Percentiles rank a stretch among this genome's conserved stretches.
Evolutionary conservation across 2,113 vertebrate species (phyloP).

Genomic region (Misgurnus mizolepis): DNA sequence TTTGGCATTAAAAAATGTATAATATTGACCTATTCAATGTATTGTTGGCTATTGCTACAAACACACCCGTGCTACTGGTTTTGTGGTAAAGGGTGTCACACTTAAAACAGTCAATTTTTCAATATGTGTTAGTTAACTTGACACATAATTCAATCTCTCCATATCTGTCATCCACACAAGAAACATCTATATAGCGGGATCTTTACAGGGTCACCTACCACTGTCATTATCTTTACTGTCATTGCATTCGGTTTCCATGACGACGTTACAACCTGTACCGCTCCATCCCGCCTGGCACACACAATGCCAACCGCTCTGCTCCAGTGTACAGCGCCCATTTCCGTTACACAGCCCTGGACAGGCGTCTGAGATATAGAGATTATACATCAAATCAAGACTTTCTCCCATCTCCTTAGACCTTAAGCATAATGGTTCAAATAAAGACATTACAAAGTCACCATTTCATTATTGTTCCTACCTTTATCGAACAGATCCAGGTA

Average conservation of each 20-base stretch:
- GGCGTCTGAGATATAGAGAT: constrained; percentile 78
- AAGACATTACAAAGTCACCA: constrained; percentile 32
- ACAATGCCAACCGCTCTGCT: constrained; percentile 98
- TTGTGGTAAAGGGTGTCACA: too few relatives aligned
- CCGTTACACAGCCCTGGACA: constrained; percentile 96
- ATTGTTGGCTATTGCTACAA: too few relatives aligned
- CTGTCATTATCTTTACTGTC: constrained; percentile 96
- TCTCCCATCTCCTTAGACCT: neutral
- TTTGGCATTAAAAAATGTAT: too few relatives aligned
- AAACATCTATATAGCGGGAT: neutral
- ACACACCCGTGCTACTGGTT: too few relatives aligned
- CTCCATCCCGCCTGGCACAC: constrained; percentile 98
- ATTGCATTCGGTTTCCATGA: constrained; percentile 98
- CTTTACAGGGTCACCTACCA: constrained; percentile 76
- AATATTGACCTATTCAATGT: too few relatives aligned
- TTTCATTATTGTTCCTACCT: constrained; percentile 62
- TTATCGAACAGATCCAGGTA: constrained; percentile 78
- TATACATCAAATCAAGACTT: neutral
- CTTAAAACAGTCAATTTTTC: too few relatives aligned
- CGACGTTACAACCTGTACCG: constrained; percentile 89
- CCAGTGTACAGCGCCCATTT: constrained; percentile 94
- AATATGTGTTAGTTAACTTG: neutral
- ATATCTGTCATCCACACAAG: neutral
- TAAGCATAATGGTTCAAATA: neutral
- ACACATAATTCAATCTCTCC: neutral